A percentile compares a stretch with the other conserved stretches of the same genome.
These are phyloP conservation scores for Ambastaia sidthimunki DNA, from an alignment of 2,797 vertebrate species.

Conservation along the genomic window DNA sequence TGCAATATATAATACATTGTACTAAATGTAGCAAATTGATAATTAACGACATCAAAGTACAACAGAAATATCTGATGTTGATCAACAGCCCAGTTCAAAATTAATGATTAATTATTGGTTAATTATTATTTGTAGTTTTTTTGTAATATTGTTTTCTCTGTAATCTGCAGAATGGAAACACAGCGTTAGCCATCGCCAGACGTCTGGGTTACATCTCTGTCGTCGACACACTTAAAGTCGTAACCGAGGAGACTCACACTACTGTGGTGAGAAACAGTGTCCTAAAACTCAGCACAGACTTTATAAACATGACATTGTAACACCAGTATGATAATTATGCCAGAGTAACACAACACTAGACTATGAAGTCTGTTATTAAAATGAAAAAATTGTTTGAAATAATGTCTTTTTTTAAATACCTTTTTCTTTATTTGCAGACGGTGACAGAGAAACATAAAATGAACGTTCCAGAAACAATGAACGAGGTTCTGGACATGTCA, in stretches of 20 bases:
- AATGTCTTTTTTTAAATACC: background rate
- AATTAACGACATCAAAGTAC: background rate
- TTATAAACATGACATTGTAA: background rate
- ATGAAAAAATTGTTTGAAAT: too few relatives aligned
- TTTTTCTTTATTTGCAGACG: slow-evolving; percentile 76
- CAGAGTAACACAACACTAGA: background rate
- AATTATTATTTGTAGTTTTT: background rate
- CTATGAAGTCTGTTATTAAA: background rate
- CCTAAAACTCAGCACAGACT: background rate
- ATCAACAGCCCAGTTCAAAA: background rate
- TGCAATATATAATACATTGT: too few relatives aligned
- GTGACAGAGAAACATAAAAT: slow-evolving; percentile 98
- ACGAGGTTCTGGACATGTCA: slow-evolving; percentile 98
- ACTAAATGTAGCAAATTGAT: too few relatives aligned
- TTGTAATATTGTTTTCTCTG: background rate
- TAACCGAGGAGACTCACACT: slow-evolving; percentile 92
- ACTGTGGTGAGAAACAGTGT: slow-evolving; percentile 82
- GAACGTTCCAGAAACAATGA: slow-evolving; percentile 99
- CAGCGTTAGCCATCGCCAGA: slow-evolving; percentile 92
- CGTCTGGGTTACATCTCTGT: slow-evolving; percentile 98
- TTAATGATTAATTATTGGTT: background rate
- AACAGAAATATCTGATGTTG: background rate
- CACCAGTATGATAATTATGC: too few relatives aligned
- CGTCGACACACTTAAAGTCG: slow-evolving; percentile 94
- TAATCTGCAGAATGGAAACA: slow-evolving; percentile 91